Evolutionary conservation across 2,113 vertebrate genomes (phyloP).

Genomic region (Colistium nudipinnis): DNA sequence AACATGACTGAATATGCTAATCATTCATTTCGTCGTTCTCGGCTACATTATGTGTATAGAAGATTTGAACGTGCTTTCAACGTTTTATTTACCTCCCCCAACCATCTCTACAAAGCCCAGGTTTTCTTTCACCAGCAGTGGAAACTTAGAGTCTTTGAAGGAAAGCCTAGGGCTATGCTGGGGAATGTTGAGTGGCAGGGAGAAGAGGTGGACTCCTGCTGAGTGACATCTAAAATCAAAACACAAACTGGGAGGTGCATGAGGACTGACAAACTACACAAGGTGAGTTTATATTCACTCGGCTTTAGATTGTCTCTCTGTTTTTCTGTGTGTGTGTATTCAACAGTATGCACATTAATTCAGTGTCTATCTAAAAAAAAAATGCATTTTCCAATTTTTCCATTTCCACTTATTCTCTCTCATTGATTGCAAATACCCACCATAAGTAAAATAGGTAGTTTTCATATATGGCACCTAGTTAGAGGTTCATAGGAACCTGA

Average conservation of each 20-base stretch:
- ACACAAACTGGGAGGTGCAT: slow-evolving; percentile 21
- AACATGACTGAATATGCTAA: background rate
- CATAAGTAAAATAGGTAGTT: too few species aligned
- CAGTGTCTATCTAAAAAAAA: too few species aligned
- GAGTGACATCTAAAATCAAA: slow-evolving; percentile 46
- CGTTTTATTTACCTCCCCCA: too few species aligned
- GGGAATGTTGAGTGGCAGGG: slow-evolving; percentile 52
- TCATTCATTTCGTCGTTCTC: background rate
- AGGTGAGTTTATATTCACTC: slow-evolving; percentile 39
- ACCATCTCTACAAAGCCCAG: slow-evolving; percentile 33
- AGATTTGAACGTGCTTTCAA: background rate
- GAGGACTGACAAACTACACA: slow-evolving; percentile 34
- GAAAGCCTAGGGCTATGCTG: slow-evolving; percentile 4
- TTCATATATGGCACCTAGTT: too few species aligned
- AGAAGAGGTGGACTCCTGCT: slow-evolving; percentile 2
- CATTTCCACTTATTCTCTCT: too few species aligned
- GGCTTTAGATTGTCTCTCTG: slow-evolving; percentile 10
- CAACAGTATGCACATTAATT: slow-evolving; percentile 30
- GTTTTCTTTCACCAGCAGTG: slow-evolving; percentile 20
- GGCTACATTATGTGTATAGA: background rate
- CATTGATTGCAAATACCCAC: too few species aligned
- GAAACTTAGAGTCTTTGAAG: slow-evolving; percentile 23
- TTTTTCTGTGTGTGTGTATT: slow-evolving; percentile 11
- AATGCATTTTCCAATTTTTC: too few species aligned
- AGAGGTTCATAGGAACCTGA: too few species aligned